Conservation (phyloP, 2,113 vertebrate genomes). For the human (Homo sapiens) region GRCh38 chr2:1299501-1300000, state of each 20-base stretch:
- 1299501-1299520: too few species aligned
- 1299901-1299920: background rate
- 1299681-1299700: background rate
- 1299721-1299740: background rate
- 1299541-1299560: too few species aligned
- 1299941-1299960: too few species aligned
- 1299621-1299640: too few species aligned
- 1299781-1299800: background rate
- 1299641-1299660: background rate
- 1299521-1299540: too few species aligned
- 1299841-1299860: background rate
- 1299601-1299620: too few species aligned
- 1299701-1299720: background rate
- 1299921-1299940: too few species aligned
- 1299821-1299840: background rate
- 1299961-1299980: too few species aligned
- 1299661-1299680: background rate
- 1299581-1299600: too few species aligned
- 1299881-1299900: background rate
- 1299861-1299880: background rate
- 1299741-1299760: background rate
- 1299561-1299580: too few species aligned
- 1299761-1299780: background rate
- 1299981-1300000: too few species aligned
- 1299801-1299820: background rate